These are phyloP conservation scores for Macrosoma leucophasiata DNA, from an alignment of 2,888 invertebrate species.

Conservation along the genomic window DNA sequence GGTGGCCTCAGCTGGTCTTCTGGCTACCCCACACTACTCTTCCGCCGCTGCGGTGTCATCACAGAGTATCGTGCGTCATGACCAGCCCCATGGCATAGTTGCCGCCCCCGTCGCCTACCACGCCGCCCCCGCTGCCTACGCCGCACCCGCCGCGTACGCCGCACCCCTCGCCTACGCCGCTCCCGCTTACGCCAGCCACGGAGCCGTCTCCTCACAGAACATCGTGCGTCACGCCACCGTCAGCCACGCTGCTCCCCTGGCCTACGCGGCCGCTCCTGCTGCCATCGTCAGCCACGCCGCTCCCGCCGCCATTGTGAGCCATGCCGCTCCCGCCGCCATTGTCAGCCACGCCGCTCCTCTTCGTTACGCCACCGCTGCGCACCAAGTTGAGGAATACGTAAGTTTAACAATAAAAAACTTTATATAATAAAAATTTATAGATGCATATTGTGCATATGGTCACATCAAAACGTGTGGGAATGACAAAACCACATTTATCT, in stretches of 20 bases:
- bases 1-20: slow-evolving; percentile 34
- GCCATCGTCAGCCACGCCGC: neutral
- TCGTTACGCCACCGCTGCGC: too few species aligned
- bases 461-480: too few species aligned
- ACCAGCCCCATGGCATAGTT: slow-evolving; percentile 36
- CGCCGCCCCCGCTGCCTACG: slow-evolving; percentile 33
- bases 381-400: too few species aligned
- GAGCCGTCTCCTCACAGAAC: slow-evolving; percentile 39
- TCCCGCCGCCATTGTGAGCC: slow-evolving; percentile 20
- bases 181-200: slow-evolving; percentile 29
- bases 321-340: slow-evolving; percentile 30
- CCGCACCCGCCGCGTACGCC: slow-evolving; percentile 30
- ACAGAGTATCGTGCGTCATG: slow-evolving; percentile 47
- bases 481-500: too few species aligned
- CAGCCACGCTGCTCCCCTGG: slow-evolving; percentile 30
- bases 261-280: slow-evolving; percentile 25
- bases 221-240: slow-evolving; percentile 35
- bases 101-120: slow-evolving; percentile 26
- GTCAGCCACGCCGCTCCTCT: slow-evolving; percentile 24
- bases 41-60: slow-evolving; percentile 46
- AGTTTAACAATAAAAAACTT: too few species aligned
- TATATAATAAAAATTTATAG: too few species aligned
- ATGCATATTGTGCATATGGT: too few species aligned
- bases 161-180: slow-evolving; percentile 30
- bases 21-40: slow-evolving; percentile 49